Conservation (phyloP, 2,113 vertebrate genomes). For the Guaruba guarouba region DNA sequence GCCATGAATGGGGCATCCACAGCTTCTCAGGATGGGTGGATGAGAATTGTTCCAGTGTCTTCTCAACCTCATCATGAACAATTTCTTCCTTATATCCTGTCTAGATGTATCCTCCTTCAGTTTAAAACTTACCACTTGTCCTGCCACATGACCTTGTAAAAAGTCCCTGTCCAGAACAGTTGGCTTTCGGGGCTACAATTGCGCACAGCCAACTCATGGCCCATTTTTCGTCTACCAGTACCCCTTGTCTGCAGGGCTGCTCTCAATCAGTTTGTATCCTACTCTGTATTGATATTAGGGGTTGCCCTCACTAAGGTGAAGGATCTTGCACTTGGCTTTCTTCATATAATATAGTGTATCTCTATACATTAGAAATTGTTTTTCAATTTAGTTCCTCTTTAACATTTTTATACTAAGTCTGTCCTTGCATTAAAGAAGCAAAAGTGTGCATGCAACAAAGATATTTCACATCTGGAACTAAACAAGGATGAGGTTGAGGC, state of each 20-base stretch:
- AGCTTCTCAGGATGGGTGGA: neutral
- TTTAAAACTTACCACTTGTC: neutral
- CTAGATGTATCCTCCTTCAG: neutral
- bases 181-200: neutral
- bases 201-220: neutral
- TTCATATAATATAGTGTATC: neutral
- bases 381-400: neutral
- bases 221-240: neutral
- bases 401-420: neutral
- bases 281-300: neutral
- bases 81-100: neutral
- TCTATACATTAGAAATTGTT: neutral
- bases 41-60: neutral
- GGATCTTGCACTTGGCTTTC: neutral
- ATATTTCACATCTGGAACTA: neutral
- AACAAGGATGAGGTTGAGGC: fast-evolving
- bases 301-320: neutral
- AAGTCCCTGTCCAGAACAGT: neutral
- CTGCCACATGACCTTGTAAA: neutral
- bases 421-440: neutral
- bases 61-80: fast-evolving
- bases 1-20: fast-evolving
- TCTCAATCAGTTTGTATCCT: neutral
- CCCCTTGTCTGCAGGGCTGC: neutral
- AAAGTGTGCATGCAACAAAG: neutral